phyloP scores from a whole-genome alignment of 2,113 vertebrate genomes.

The Dipodomys merriami region DNA sequence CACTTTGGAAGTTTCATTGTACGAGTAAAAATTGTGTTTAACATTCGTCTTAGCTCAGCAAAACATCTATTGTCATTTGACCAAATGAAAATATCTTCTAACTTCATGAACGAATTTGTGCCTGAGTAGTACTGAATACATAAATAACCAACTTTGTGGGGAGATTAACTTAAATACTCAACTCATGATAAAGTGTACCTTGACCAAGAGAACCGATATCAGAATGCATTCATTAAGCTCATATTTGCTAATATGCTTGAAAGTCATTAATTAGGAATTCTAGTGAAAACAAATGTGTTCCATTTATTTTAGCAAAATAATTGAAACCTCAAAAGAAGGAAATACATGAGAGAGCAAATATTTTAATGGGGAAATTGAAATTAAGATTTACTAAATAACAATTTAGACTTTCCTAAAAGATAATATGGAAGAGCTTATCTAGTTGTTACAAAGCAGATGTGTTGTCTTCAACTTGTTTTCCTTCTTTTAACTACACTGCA shows the following conservation, averaged over 20 bases:
- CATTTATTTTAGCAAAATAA: background rate
- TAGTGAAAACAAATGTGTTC: background rate
- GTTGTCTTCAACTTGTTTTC: conserved; percentile 65
- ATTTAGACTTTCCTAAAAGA: conserved; percentile 36
- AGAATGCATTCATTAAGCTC: background rate
- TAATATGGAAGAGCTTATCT: conserved; percentile 56
- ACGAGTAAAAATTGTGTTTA: background rate
- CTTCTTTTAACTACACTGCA: conserved; percentile 34
- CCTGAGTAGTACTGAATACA: background rate
- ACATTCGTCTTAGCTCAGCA: background rate
- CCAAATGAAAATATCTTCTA: background rate
- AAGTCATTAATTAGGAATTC: background rate
- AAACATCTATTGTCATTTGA: background rate
- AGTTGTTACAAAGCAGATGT: conserved; percentile 62
- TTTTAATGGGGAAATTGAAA: conserved; percentile 25
- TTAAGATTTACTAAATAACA: conserved; percentile 11
- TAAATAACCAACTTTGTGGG: background rate
- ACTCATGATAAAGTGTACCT: background rate
- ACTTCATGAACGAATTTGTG: background rate
- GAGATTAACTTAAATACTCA: background rate
- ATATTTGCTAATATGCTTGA: background rate
- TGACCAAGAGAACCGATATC: background rate
- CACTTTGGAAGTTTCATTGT: background rate
- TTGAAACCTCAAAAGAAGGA: background rate
- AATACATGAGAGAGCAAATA: background rate